Conservation (phyloP, 2,113 vertebrate species). For the Beaufortia kweichowensis region DNA sequence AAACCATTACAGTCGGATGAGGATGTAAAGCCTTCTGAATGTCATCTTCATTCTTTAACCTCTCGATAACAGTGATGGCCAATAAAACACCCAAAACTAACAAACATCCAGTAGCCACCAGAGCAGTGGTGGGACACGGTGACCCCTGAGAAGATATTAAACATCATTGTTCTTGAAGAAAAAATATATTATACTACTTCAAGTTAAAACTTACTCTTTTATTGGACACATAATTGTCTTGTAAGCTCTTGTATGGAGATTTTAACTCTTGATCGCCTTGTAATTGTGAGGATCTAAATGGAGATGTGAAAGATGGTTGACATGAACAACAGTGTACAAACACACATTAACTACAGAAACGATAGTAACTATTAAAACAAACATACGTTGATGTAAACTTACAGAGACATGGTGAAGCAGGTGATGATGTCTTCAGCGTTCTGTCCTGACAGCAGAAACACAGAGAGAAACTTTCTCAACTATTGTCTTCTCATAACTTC, state of each 20-base stretch:
- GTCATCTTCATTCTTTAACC: slow-evolving; percentile 26
- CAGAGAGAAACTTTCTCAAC: slow-evolving; percentile 14
- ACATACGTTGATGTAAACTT: neutral
- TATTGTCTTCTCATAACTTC: slow-evolving; percentile 54
- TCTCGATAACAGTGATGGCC: slow-evolving; percentile 64
- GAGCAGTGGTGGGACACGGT: slow-evolving; percentile 51
- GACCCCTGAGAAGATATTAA: slow-evolving; percentile 51
- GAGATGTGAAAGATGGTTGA: slow-evolving; percentile 20
- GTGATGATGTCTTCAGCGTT: neutral
- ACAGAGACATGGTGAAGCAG: slow-evolving; percentile 2
- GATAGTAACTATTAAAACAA: neutral
- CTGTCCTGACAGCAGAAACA: neutral
- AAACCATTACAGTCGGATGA: neutral
- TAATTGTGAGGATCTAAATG: neutral
- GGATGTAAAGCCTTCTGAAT: slow-evolving; percentile 28
- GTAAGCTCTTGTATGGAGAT: slow-evolving; percentile 59
- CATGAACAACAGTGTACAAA: neutral
- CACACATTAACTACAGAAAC: neutral
- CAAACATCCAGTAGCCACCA: slow-evolving; percentile 59
- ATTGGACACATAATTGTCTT: slow-evolving; percentile 60
- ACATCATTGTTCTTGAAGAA: neutral
- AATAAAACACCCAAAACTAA: slow-evolving; percentile 64
- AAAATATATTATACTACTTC: neutral
- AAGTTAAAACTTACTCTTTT: slow-evolving; percentile 59
- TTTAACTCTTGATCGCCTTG: slow-evolving; percentile 38